phyloP scores from a whole-genome alignment of 92 coral and sea anemone genomes.

The Phymanthus crucifer region DNA sequence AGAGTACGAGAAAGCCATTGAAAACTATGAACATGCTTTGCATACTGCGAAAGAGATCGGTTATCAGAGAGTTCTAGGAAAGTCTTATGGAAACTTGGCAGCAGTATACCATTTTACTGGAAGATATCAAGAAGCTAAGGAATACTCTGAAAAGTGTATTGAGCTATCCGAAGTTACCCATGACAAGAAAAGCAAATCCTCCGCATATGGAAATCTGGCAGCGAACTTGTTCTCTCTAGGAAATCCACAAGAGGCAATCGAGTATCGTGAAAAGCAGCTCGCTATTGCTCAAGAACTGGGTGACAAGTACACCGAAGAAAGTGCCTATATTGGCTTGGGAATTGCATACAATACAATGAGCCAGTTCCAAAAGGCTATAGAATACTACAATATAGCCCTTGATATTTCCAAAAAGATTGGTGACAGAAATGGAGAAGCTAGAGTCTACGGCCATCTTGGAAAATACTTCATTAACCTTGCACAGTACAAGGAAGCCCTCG shows the following conservation, averaged over 20 bases:
- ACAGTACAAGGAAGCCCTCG: background rate
- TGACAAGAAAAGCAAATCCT: background rate
- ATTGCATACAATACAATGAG: background rate
- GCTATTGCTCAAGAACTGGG: background rate
- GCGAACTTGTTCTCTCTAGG: background rate
- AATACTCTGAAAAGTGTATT: background rate
- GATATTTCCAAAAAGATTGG: background rate
- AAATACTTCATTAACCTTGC: background rate
- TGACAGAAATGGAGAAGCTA: conserved; percentile 1
- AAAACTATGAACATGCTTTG: background rate
- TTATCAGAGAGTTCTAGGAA: background rate
- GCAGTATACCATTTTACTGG: background rate
- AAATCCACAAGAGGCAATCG: background rate
- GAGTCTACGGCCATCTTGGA: background rate
- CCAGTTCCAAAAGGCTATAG: background rate
- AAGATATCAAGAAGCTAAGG: background rate
- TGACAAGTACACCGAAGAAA: background rate
- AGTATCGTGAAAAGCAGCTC: background rate
- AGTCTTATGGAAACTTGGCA: background rate
- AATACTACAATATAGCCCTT: background rate
- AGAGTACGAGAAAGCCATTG: background rate
- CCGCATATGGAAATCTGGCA: background rate
- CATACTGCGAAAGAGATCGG: background rate
- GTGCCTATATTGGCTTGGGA: background rate
- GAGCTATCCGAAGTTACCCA: background rate